Conservation (phyloP, 2,113 vertebrate genomes). For the Donacobius atricapilla region DNA sequence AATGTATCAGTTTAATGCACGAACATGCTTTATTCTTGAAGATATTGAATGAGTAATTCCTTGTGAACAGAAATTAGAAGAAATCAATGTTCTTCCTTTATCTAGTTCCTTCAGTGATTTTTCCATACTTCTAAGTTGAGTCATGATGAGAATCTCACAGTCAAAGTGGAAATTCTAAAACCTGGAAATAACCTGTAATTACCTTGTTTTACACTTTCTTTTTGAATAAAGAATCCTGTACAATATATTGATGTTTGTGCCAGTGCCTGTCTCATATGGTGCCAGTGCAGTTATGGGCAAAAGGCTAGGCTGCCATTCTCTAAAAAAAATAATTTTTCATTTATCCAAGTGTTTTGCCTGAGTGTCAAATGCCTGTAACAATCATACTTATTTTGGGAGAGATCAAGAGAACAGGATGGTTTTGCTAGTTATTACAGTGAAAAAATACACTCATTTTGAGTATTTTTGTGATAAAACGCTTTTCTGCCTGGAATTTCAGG, state of each 20-base stretch:
- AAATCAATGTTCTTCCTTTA: background rate
- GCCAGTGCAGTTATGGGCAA: background rate
- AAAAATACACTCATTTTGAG: background rate
- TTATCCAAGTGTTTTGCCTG: background rate
- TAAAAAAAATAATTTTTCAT: background rate
- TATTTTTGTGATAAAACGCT: background rate
- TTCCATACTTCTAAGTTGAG: background rate
- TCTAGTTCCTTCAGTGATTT: background rate
- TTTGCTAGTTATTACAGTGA: background rate
- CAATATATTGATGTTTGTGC: background rate
- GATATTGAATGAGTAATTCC: background rate
- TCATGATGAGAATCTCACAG: background rate
- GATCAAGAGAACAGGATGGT: background rate
- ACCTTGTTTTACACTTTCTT: background rate
- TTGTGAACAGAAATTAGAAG: background rate
- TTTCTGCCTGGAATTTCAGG: background rate
- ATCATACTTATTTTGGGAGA: background rate
- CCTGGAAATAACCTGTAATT: background rate
- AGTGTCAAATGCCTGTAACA: background rate
- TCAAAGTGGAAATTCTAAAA: background rate
- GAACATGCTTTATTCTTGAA: background rate
- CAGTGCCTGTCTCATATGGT: background rate
- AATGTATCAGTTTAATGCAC: background rate
- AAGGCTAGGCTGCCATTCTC: background rate
- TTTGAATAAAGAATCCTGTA: background rate